Conservation (phyloP, 1,140 invertebrate genomes). For the Drosophila melanica region DNA sequence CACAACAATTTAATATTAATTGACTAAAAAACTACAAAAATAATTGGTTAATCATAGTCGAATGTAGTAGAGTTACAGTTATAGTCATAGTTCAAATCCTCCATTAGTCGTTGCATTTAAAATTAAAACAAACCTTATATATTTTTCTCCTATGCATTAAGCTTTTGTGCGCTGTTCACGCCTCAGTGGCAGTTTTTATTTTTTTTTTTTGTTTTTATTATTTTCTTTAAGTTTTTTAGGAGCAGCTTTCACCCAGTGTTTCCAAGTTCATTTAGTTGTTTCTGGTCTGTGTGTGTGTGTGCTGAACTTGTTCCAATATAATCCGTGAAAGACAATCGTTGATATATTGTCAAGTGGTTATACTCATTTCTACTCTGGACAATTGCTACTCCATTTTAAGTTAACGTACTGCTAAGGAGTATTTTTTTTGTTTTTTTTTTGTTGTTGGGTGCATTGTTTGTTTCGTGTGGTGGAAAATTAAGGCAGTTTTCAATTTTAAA, state of each 20-base stretch:
- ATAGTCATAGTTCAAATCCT: constrained; percentile 81
- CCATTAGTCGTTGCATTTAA: constrained; percentile 82
- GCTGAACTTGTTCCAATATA: constrained; percentile 37
- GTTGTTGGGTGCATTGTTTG: constrained; percentile 69
- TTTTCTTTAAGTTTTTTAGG: constrained; percentile 25
- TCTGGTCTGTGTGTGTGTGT: constrained; percentile 56
- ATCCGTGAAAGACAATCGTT: constrained; percentile 66
- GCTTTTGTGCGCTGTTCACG: constrained; percentile 73
- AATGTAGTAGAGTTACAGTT: constrained; percentile 52
- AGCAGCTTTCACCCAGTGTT: constrained; percentile 17
- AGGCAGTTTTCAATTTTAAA: constrained; percentile 77
- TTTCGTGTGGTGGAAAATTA: constrained; percentile 56
- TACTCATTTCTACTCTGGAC: constrained; percentile 11
- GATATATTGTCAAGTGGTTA: constrained; percentile 66
- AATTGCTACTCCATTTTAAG: constrained; percentile 10
- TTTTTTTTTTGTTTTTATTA: constrained; percentile 14
- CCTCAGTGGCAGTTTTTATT: constrained; percentile 74
- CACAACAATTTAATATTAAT: constrained; percentile 84
- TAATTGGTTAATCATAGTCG: constrained; percentile 74
- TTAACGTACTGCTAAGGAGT: constrained; percentile 59
- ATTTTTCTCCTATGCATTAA: constrained; percentile 67
- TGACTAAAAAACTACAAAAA: constrained; percentile 82
- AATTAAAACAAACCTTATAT: constrained; percentile 78
- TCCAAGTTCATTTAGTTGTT: constrained; percentile 9
- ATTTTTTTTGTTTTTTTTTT: constrained; percentile 41